Percentiles rank a stretch among this genome's conserved stretches.
Evolutionary conservation across 2,113 vertebrate species (phyloP).

Genomic region (Oncorhynchus keta): DNA sequence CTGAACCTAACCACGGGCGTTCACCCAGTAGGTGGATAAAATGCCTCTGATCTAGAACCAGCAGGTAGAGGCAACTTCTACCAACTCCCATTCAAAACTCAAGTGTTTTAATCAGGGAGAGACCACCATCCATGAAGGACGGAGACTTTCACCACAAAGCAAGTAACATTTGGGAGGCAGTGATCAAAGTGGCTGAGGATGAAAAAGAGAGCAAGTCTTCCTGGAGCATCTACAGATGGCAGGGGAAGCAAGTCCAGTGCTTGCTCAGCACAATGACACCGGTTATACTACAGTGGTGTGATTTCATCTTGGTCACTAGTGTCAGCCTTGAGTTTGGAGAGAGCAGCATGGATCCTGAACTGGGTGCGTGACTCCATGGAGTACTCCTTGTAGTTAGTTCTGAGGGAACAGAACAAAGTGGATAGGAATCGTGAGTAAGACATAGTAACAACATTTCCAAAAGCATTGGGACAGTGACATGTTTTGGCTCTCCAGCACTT

Average conservation of each 20-base stretch:
- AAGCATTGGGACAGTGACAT: too few relatives aligned
- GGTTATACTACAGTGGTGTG: constrained; percentile 47
- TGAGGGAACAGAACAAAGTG: constrained; percentile 24
- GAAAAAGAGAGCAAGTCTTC: not conserved
- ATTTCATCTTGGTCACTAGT: constrained; percentile 67
- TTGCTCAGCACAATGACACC: not conserved
- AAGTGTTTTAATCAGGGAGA: not conserved
- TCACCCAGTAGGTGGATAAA: too few relatives aligned
- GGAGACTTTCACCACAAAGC: not conserved
- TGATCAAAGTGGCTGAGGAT: not conserved
- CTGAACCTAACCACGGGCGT: too few relatives aligned
- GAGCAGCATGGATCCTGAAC: constrained; percentile 80
- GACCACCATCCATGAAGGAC: not conserved
- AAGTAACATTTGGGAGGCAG: too few relatives aligned
- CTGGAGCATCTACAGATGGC: not conserved
- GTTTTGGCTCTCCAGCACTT: too few relatives aligned
- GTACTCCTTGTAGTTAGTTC: constrained; percentile 82
- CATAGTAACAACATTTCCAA: not conserved
- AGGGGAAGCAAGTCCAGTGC: not conserved
- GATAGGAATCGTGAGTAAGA: not conserved
- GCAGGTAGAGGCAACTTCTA: too few relatives aligned
- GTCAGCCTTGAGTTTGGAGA: constrained; percentile 78
- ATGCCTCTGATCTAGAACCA: too few relatives aligned
- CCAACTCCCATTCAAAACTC: not conserved
- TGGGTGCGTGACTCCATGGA: constrained; percentile 83